Conservation (phyloP, 2,888 invertebrate genomes). For the Latheticus oryzae region DNA sequence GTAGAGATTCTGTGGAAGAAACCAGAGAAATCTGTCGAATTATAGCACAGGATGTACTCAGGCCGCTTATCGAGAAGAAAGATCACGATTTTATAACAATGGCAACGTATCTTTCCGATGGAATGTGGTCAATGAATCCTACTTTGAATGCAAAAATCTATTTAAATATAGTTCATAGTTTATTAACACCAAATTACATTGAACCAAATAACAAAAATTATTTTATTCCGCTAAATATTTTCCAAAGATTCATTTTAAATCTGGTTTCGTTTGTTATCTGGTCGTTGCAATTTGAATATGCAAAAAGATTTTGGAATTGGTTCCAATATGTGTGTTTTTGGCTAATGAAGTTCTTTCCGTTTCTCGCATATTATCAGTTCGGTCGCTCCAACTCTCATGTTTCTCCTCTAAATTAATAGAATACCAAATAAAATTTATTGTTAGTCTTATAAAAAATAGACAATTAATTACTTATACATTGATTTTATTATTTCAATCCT, state of each 20-base stretch:
- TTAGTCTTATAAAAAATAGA: no score
- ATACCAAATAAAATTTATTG: conserved; percentile 10
- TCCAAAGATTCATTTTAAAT: conserved; percentile 41
- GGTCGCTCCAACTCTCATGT: conserved; percentile 73
- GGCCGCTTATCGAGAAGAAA: conserved; percentile 72
- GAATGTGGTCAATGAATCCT: conserved; percentile 77
- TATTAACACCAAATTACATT: conserved; percentile 41
- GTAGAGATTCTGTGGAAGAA: conserved; percentile 72
- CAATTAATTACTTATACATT: no score
- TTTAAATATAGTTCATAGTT: conserved; percentile 62
- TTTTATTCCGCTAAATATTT: conserved; percentile 37
- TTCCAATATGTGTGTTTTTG: conserved; percentile 71
- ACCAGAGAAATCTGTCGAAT: conserved; percentile 72
- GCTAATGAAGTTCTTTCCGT: conserved; percentile 76
- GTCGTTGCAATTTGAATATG: conserved; percentile 60
- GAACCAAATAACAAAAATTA: conserved; percentile 39
- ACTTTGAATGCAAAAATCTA: conserved; percentile 70
- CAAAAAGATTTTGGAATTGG: conserved; percentile 72
- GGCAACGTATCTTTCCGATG: conserved; percentile 73
- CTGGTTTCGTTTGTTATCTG: conserved; percentile 41
- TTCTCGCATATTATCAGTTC: conserved; percentile 74
- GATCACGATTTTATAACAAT: conserved; percentile 75
- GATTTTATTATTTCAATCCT: no score
- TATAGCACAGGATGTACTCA: conserved; percentile 71
- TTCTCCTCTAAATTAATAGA: background rate